Base-by-base conservation (phyloP, 2,888 invertebrate species). In the Acronicta alni region DNA sequence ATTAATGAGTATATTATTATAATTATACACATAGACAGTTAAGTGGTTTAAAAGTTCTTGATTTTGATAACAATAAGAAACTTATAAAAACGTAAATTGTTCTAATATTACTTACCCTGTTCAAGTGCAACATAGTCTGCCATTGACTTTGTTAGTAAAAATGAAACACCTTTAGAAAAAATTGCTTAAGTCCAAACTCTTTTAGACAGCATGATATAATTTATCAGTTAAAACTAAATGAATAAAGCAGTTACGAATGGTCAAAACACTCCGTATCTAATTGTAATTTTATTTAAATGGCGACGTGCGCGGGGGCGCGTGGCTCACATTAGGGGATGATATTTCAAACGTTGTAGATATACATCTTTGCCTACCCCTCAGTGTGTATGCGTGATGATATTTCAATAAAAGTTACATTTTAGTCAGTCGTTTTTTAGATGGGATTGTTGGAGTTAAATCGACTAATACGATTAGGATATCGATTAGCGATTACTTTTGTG, bases 261-360 rank as follows among this genome's bases (percentile, higher is more conserved):
- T 89, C 90, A 89, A 82, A 89, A 89, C 87, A 90, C 67, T 79
- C 52, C 81, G 77, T 72, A 74, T 81, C 80, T 89, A 89, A 91
- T 90, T 88, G 90, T 86, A 82, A 89, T 89, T 90, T 90, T 90
- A 90, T 91, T 90, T 80, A 89, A 90, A 91, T 91, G 71, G 63
- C 70, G 64, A 56, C 71, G 72, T 55, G 57, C 41, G 57, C 72
- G 72, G 52, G 67, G 72, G 67, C 72, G 67, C 67, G 72, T 58
- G 48, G 23, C 42, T 26, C 20, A 48, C 51, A 68, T 75, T 75
- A 63, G 66, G 78, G 75, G 75, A 77, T 77, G 72, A 66, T 75
- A 75, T 74, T 74, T 75, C 75, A 65, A 77, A 77, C 65, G 75
- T 54, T 38, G 57, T 47, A 59, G 65, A 75, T 75, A 72, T 59